These are phyloP conservation scores for Melanogrammus aeglefinus DNA, from an alignment of 2,797 vertebrate genomes.

Conservation along the genomic window DNA sequence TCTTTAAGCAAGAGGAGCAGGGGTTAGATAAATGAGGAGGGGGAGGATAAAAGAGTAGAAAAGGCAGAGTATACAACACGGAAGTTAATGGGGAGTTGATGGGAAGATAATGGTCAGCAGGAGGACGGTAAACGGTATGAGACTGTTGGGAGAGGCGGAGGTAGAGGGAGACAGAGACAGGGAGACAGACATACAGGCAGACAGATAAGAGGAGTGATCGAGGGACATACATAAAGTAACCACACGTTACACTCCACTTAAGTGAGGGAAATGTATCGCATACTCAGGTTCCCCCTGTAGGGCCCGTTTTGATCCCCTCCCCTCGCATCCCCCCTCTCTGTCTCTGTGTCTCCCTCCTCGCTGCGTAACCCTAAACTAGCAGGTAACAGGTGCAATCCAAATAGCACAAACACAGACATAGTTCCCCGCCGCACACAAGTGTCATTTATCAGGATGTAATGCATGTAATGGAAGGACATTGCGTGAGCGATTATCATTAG, in stretches of 20 bases:
- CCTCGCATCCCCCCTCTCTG: constrained; percentile 12
- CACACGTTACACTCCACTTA: neutral
- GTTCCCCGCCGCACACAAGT: constrained; percentile 20
- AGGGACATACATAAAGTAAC: constrained; percentile 6
- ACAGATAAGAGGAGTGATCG: no score
- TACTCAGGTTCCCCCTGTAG: constrained; percentile 37
- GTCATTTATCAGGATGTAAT: constrained; percentile 50
- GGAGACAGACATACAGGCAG: neutral
- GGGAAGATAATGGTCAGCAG: neutral
- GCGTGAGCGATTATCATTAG: constrained; percentile 42
- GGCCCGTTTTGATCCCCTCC: constrained; percentile 36
- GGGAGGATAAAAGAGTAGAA: constrained; percentile 27
- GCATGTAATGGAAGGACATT: constrained; percentile 35
- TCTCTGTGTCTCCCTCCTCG: neutral
- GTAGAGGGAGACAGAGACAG: neutral
- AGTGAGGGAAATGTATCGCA: constrained; percentile 38
- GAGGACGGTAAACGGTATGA: constrained; percentile 19
- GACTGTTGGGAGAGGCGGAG: neutral
- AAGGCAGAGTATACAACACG: constrained; percentile 16
- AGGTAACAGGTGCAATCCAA: constrained; percentile 51
- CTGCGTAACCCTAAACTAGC: constrained; percentile 48
- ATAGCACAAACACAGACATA: constrained; percentile 45
- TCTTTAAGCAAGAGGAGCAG: constrained; percentile 23
- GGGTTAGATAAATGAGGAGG: constrained; percentile 16
- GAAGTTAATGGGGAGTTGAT: constrained; percentile 1